Conservation (phyloP, 2,113 vertebrate species). For the Ictidomys tridecemlineatus region DNA sequence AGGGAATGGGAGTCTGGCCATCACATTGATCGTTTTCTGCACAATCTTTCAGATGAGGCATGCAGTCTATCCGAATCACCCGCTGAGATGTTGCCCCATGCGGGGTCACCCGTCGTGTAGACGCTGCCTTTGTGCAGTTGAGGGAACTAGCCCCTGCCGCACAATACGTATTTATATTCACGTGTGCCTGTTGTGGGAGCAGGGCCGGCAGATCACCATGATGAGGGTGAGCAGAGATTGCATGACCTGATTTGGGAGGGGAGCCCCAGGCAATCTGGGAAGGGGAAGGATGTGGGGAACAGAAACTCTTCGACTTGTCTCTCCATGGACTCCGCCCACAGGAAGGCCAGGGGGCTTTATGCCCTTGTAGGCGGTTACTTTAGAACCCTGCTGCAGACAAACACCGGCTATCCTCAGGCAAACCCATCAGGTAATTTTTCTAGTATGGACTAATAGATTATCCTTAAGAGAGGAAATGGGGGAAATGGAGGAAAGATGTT, state of each 20-base stretch:
- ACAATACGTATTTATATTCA: conserved; percentile 79
- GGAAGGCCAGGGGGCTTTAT: background rate
- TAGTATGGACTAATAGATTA: background rate
- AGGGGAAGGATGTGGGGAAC: conserved; percentile 51
- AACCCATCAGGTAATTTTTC: background rate
- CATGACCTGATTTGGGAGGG: conserved; percentile 60
- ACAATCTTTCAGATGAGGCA: conserved; percentile 84
- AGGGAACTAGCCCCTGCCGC: conserved; percentile 77
- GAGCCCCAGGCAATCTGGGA: conserved; percentile 54
- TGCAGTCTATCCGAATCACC: conserved; percentile 74
- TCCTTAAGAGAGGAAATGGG: background rate
- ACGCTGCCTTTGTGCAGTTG: conserved; percentile 79
- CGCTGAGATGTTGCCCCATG: conserved; percentile 79
- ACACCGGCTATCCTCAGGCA: background rate
- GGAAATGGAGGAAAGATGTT: background rate
- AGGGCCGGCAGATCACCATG: conserved; percentile 77
- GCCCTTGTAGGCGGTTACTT: background rate
- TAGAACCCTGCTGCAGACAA: background rate
- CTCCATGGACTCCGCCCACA: background rate
- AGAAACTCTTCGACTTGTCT: background rate
- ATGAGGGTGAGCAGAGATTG: conserved; percentile 82
- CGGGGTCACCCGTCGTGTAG: conserved; percentile 72
- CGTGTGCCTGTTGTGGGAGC: conserved; percentile 81
- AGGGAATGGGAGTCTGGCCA: conserved; percentile 65
- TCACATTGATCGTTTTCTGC: conserved; percentile 80